Evolutionary conservation across 2,113 vertebrate species (phyloP), one percentile per base, ranked within the genome.

Genomic region (Morone saxatilis): DNA sequence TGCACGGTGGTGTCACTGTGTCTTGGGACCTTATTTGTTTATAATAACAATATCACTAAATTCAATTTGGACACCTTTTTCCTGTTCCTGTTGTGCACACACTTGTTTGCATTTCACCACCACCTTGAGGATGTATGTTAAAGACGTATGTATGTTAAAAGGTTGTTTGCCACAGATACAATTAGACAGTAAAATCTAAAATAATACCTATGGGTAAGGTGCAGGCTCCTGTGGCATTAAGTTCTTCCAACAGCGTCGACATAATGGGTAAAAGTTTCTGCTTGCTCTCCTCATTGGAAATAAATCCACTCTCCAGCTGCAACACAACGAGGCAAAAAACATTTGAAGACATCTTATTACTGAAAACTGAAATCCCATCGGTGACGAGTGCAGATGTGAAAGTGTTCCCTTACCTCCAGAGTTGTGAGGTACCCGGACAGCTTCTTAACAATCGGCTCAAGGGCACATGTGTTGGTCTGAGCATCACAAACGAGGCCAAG

Each of bases 381-480:
- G 38, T 36, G 1, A 86, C 22, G 41, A 56, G 17, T 19, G 3
- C 12, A 59, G 4, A 56, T 56, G 19, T 51, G 5, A 81, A 53
- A 63, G 59, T 12, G n/a, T 7, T 22, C 71, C 51, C 7, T 31
- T 88, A 99, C 98, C 97, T 99, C 98, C 0, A 99, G 94, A 20
- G 98, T 99, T 50, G 98, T 99, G 69, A 99, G 96, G 88, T 99
- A 99, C 70, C 97, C 98, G 16, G 98, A 97, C 86, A 99, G 93
- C 88, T 99, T 99, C 95, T 99, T 99, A 57, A 99, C 98, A 2
- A 99, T 97, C 45, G 98, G 98, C 86, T 99, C 98, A 1, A 99
- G 95, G 0, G 97, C 96, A 59, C 98, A 99, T 0, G 98, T 99
- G 92, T 99, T 99, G 72, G 96, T 96, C 80, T 96, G 95, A 11